Conservation (phyloP, 2,888 invertebrate species). For the Dichetophora obliterata region DNA sequence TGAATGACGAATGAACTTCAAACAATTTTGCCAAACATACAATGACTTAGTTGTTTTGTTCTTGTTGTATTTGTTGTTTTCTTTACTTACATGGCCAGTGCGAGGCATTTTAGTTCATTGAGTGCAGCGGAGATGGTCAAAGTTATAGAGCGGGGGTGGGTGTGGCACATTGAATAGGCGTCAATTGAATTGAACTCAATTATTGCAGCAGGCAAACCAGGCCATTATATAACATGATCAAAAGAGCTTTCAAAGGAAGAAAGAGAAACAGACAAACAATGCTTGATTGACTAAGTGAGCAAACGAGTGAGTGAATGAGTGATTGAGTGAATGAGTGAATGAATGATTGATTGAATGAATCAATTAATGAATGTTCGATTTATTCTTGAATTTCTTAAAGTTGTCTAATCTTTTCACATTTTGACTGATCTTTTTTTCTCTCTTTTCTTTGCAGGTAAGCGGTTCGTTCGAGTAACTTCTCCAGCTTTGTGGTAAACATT, state of each 20-base stretch:
- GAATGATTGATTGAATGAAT: conserved; percentile 9
- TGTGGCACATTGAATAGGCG: conserved; percentile 34
- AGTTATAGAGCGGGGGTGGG: not conserved
- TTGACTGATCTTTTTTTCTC: not conserved
- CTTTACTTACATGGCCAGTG: not conserved
- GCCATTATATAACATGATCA: conserved; percentile 38
- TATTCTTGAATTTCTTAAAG: not conserved
- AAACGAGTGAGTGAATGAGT: conserved; percentile 33
- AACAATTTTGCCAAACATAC: not conserved
- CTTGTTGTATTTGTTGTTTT: not conserved
- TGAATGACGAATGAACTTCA: conserved; percentile 53
- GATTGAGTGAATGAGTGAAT: conserved; percentile 35
- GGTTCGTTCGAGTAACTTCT: not conserved
- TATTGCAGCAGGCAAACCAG: conserved; percentile 47
- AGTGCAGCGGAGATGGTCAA: not conserved
- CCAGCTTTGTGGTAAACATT: no score
- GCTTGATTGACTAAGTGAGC: conserved; percentile 5
- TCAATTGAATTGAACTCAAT: conserved; percentile 59
- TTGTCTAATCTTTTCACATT: not conserved
- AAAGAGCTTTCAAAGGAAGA: not conserved
- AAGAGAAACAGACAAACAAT: not conserved
- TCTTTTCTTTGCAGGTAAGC: conserved; percentile 47
- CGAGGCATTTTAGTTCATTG: no score
- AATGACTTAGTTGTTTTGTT: not conserved
- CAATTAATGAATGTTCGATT: conserved; percentile 2